Base-by-base conservation (phyloP, 2,888 invertebrate species). In the Morpho helenor region DNA sequence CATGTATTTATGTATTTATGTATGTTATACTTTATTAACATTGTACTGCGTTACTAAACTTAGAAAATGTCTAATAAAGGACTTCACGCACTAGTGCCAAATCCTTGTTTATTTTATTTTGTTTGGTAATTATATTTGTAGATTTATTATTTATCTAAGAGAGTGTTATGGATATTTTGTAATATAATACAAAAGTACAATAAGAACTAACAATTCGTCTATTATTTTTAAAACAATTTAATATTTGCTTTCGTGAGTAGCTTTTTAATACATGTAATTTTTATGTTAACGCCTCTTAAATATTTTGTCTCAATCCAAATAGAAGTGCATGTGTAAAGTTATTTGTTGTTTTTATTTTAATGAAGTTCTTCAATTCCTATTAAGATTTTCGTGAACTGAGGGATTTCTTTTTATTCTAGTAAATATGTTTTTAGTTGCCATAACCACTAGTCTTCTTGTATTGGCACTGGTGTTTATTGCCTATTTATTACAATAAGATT, bases 401-500 rank as follows among this genome's bases (percentile, higher is more conserved):
- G 77, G 73, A 75, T 80, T 81, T 80, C 79, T 61, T 72, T 70
- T 68, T 66, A 63, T 71, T 72, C 78, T 83, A 83, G 81, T 77
- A 74, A 69, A 73, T 59, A 69, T 67, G 73, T 77, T 67, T 83
- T 87, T 80, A 79, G 81, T 87, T 87, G 86, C 82, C 82, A 82
- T 87, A 81, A 84, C 83, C 89, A 90, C 89, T 89, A 89, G 88
- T 82, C 75, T 80, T 87, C 79, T 84, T 86, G 85, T 86, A 87
- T 87, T 89, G 90, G 89, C 90, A 90, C 90, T 85, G 88, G 89
- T 90, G 89, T 89, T 87, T 73, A 72, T 66, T 72, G 65, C 62
- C 62, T 43, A 57, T 63, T 68, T 73, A 62, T 63, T 63, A 61
- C 41, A 57, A 8, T 41, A 48, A 57, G 49, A 56, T 62, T 56